A percentile compares a stretch with the other conserved stretches of the same genome.
Conservation (phyloP, 30 jellyfish, hydroid and myxozoan genomes). For the Morbakka virulenta region DNA sequence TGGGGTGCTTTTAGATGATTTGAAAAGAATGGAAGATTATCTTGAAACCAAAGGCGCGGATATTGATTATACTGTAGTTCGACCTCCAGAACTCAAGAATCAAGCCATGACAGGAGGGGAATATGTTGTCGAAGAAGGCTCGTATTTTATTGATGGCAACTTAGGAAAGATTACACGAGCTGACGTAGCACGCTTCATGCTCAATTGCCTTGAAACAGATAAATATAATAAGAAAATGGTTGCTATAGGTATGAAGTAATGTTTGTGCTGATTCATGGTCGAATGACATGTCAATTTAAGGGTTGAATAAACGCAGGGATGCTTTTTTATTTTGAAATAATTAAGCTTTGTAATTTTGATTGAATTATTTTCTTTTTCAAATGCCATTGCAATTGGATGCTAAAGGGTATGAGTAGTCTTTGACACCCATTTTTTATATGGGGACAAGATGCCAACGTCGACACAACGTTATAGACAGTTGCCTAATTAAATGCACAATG, state of each 20-base stretch:
- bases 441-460: no score
- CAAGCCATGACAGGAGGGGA: constrained; percentile 11
- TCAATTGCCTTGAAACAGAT: constrained; percentile 19
- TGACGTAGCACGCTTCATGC: constrained; percentile 58
- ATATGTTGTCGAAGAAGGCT: neutral
- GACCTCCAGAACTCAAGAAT: constrained; percentile 10
- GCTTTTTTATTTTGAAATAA: no score
- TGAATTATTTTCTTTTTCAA: no score
- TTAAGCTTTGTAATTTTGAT: no score
- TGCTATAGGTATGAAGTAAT: constrained; percentile 30
- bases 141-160: constrained; percentile 20
- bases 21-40: constrained; percentile 45
- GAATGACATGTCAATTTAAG: no score
- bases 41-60: neutral
- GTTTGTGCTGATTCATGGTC: no score
- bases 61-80: constrained; percentile 31
- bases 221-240: constrained; percentile 17
- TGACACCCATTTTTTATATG: no score
- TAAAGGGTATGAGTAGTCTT: no score
- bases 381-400: no score
- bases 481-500: no score
- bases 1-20: constrained; percentile 8
- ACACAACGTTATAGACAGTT: no score
- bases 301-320: no score
- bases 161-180: neutral